These are phyloP conservation scores for Smutsia temminckii DNA, from an alignment of 2,797 vertebrate species.

Conservation along the genomic window DNA sequence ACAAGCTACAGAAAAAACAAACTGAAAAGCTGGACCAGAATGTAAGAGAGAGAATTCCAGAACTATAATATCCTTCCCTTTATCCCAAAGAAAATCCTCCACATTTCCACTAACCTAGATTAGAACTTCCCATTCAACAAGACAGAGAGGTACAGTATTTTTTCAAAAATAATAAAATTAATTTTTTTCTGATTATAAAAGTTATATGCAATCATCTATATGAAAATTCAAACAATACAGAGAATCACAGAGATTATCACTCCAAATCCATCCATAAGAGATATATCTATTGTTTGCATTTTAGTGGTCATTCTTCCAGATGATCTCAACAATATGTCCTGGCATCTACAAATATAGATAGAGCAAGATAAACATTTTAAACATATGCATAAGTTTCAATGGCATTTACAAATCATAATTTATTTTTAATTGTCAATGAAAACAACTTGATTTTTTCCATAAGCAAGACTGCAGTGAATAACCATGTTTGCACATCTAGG, in stretches of 20 bases:
- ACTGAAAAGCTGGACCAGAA: background rate
- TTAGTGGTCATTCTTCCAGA: background rate
- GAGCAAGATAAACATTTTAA: background rate
- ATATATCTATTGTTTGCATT: background rate
- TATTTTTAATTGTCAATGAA: background rate
- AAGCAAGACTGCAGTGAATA: background rate
- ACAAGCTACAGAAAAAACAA: background rate
- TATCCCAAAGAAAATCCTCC: background rate
- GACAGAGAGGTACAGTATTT: background rate
- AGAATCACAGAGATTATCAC: background rate
- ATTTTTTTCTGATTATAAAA: conserved; percentile 44
- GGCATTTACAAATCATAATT: background rate
- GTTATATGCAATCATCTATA: background rate
- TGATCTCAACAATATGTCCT: background rate
- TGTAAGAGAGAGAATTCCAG: background rate
- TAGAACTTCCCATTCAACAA: background rate
- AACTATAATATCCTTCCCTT: background rate
- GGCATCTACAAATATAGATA: background rate
- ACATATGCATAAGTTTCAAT: background rate
- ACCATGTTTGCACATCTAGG: background rate
- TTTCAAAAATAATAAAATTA: background rate
- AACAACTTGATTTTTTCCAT: background rate
- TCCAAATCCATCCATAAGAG: background rate
- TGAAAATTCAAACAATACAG: background rate
- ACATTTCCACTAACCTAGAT: background rate